Evolutionary conservation across 1,140 invertebrate genomes (phyloP), one percentile per base, ranked within the genome.

Genomic region (Scaptodrosophila lebanonensis): DNA sequence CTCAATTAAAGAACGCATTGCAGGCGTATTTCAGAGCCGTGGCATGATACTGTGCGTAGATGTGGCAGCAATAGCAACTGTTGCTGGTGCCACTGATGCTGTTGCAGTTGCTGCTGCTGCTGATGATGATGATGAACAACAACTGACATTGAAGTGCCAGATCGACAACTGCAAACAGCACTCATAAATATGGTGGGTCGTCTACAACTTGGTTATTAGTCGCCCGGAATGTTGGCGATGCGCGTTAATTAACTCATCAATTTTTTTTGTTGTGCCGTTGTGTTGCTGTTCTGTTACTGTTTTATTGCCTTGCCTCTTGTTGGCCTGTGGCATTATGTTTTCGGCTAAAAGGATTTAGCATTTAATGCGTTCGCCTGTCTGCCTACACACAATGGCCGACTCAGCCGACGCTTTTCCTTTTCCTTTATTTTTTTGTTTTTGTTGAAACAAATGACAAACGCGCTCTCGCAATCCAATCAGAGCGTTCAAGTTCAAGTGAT

Each of bases 241-340:
- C 75, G 75, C 75, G 75, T 82, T 82, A 82, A 82, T 82, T 82
- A 82, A 82, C 75, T 82, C 70, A 82, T 82, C 76, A 82, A 82
- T 82, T 82, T 82, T 76, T 79, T 75, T 49, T 8, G 33, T 50
- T 53, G 15, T 60, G 47, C 45, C 45, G 6, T 13, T 39, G 32
- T 15, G 40, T 30, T 30, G 33, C 42, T 64, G 44, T 29, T 62
- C 57, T 53, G 58, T 71, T 70, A 22, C 8, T 9, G 33, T 20
- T 39, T 33, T 7, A 27, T 35, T 56, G 35, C 13, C 61, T 42
- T 66, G 45, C 63, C 51, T 53, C 39, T 63, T 66, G n/a, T n/a
- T n/a, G n/a, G n/a, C n/a, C n/a, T n/a, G n/a, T n/a, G 51, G 62
- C 40, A 62, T 57, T 73, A 56, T 53, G 44, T 63, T 43, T 56